Base-by-base conservation (phyloP, 1,140 invertebrate species). In the Maniola jurtina region DNA sequence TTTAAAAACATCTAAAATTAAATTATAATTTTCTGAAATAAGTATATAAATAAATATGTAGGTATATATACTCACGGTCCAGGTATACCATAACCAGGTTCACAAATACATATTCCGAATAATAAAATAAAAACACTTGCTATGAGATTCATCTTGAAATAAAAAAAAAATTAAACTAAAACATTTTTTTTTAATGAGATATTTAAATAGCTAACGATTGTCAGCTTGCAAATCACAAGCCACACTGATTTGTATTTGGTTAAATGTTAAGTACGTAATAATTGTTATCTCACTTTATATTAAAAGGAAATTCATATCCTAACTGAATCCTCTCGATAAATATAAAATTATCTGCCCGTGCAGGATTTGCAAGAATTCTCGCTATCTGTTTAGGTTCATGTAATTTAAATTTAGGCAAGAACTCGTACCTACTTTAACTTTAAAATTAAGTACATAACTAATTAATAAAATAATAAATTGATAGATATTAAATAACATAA, bases 251-350 rank as follows among this genome's bases (percentile, higher is more conserved):
- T 59, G 58, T 33, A 48, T 56, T 47, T 66, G 70, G 65, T 63
- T 61, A 71, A 65, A 72, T 64, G 34, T 2, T 45, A 45, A 8
- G 1, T n/a, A 25, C 25, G 74, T 77, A 68, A 73, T 61, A 54
- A 61, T 63, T 61, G 64, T 75, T 76, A 79, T 74, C 64, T 77
- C 33, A 64, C 68, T 70, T 74, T 66, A 70, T 45, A 77, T 79
- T 76, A 77, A 72, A 79, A 80, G 81, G 80, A 83, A 75, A 80
- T 75, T 75, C 71, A 68, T 65, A 66, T 60, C 14, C 9, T 52
- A 14, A 67, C 75, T 77, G 76, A 75, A 80, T 81, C 76, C 75
- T 77, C 66, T 56, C 68, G 81, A 85, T 83, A 82, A 76, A 42
- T 73, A 55, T n/a, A 72, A 76, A 71, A 64, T 81, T 76, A 80